Evolutionary conservation across 2,888 invertebrate species (phyloP).

Genomic region (Vesta saturnalis): DNA sequence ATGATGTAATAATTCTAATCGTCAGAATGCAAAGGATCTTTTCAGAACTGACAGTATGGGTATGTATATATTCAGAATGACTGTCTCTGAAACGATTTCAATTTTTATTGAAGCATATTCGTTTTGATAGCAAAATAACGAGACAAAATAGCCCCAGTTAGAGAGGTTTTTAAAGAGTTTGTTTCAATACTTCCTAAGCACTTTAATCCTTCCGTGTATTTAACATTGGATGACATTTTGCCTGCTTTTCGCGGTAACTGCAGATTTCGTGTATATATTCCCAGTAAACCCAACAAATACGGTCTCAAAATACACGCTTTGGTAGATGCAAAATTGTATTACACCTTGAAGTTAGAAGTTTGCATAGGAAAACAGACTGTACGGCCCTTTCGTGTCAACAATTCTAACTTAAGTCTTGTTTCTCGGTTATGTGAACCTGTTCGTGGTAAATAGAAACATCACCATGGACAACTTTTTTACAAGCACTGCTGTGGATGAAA

Average conservation of each 20-base stretch:
- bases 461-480: not conserved
- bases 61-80: not conserved
- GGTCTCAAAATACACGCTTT: not conserved
- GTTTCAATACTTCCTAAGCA: not conserved
- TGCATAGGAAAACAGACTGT: not conserved
- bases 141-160: not conserved
- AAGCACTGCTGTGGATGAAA: not conserved
- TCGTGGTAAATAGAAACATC: not conserved
- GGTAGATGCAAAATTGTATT: not conserved
- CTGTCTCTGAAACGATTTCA: not conserved
- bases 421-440: not conserved
- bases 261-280: not conserved
- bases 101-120: too few species aligned
- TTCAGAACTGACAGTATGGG: not conserved
- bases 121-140: too few species aligned
- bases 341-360: not conserved
- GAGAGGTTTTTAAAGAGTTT: not conserved
- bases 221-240: not conserved
- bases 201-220: too few species aligned
- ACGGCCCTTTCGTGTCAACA: not conserved
- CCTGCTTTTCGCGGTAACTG: not conserved
- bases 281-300: not conserved
- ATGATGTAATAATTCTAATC: not conserved
- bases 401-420: not conserved
- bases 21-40: not conserved